Conservation (phyloP, 2,113 vertebrate species). For the Ammodytes dubius region DNA sequence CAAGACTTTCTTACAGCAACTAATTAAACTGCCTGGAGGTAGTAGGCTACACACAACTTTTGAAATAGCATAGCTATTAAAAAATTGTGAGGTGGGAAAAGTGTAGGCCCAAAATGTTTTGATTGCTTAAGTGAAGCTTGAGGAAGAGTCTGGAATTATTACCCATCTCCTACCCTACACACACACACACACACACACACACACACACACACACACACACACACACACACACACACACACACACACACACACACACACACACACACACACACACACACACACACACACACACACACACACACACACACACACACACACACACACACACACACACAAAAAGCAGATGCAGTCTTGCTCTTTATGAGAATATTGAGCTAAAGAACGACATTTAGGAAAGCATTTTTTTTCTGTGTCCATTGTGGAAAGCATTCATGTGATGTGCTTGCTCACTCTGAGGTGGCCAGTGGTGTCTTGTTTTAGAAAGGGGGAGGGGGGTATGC, state of each 20-base stretch:
- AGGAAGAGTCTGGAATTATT: neutral
- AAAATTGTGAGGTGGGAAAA: neutral
- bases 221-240: neutral
- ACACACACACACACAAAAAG: neutral
- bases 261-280: neutral
- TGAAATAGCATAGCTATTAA: neutral
- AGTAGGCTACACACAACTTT: neutral
- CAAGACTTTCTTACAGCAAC: neutral
- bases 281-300: neutral
- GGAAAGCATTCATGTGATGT: conserved; percentile 28
- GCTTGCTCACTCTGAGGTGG: conserved; percentile 28
- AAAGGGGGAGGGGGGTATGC: conserved; percentile 19
- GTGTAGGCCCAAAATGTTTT: neutral
- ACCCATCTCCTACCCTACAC: neutral
- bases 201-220: neutral
- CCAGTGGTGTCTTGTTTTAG: conserved; percentile 46
- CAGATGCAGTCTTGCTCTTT: conserved; percentile 28
- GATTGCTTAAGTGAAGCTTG: neutral
- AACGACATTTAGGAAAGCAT: neutral
- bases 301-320: neutral
- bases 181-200: neutral
- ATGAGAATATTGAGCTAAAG: conserved; percentile 20
- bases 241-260: neutral
- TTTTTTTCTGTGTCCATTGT: neutral
- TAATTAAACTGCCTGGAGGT: neutral